Evolutionary conservation across 2,888 invertebrate genomes (phyloP).

Genomic region (Rhyacophila evoluta): DNA sequence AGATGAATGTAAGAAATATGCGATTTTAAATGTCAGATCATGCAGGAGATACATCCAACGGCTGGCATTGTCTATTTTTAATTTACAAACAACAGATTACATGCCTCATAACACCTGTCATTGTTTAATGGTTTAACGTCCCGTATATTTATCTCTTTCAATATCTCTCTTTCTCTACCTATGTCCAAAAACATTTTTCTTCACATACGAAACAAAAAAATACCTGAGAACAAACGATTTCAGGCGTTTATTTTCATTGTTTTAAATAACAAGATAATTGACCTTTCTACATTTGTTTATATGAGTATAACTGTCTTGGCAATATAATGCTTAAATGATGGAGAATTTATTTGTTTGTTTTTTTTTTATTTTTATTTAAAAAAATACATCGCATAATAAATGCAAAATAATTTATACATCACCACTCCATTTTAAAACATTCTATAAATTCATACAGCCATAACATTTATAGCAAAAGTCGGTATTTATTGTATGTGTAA

Average conservation of each 20-base stretch:
- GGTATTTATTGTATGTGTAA: too few relatives aligned
- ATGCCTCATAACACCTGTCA: slow-evolving; percentile 51
- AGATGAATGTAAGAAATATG: background rate
- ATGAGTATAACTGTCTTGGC: too few relatives aligned
- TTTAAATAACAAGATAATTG: background rate
- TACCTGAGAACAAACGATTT: background rate
- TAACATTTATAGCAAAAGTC: too few relatives aligned
- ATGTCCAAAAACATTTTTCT: background rate
- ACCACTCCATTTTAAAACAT: too few relatives aligned
- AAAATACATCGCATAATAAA: too few relatives aligned
- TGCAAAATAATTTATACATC: too few relatives aligned
- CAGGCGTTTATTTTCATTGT: background rate
- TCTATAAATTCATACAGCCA: too few relatives aligned
- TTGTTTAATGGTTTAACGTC: slow-evolving; percentile 35
- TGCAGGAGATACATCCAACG: background rate
- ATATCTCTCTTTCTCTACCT: too few relatives aligned
- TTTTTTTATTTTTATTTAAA: too few relatives aligned
- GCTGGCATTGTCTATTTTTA: slow-evolving; percentile 41
- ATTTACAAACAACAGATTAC: slow-evolving; percentile 49
- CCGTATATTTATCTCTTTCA: background rate
- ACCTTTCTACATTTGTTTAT: background rate
- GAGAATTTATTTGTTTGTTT: too few relatives aligned
- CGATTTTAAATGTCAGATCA: background rate
- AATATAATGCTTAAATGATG: too few relatives aligned
- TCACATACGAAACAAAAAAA: background rate